Evolutionary conservation across 2,888 invertebrate genomes (phyloP).

Genomic region (Eupithecia subfuscata): DNA sequence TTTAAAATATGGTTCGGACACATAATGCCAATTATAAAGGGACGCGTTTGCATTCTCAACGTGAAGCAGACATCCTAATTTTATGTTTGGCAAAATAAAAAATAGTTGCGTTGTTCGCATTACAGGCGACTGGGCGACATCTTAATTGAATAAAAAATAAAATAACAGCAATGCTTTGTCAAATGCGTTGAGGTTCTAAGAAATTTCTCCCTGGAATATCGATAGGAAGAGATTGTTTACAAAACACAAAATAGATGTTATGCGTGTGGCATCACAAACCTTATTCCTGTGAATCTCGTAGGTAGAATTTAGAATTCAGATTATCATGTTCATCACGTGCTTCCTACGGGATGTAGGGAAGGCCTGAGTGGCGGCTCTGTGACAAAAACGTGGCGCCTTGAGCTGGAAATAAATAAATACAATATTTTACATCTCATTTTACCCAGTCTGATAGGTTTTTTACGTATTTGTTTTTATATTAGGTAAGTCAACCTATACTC

Average conservation of each 20-base stretch:
- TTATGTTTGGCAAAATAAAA: neutral
- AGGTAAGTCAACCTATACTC: neutral
- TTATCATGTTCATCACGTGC: constrained; percentile 73
- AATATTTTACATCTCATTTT: constrained; percentile 4
- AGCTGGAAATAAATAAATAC: constrained; percentile 19
- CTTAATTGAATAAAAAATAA: neutral
- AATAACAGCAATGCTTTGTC: neutral
- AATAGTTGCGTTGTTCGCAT: constrained; percentile 7
- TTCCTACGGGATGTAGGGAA: constrained; percentile 71
- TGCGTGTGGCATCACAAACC: constrained; percentile 68
- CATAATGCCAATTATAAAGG: constrained; percentile 21
- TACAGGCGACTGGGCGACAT: neutral
- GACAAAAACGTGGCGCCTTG: constrained; percentile 23
- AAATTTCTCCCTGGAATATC: constrained; percentile 46
- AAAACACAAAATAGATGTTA: constrained; percentile 63
- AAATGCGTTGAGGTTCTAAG: constrained; percentile 32
- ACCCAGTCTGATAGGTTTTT: neutral
- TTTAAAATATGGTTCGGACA: constrained; percentile 42
- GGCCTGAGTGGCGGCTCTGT: constrained; percentile 22
- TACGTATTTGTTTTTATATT: neutral
- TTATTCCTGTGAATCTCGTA: constrained; percentile 64
- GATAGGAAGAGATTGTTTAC: constrained; percentile 51
- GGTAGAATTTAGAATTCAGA: constrained; percentile 6
- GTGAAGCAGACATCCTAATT: too few relatives aligned
- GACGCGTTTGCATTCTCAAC: constrained; percentile 15